A percentile compares a stretch with the other conserved stretches of the same genome.
Evolutionary conservation across 2,888 invertebrate genomes (phyloP).

Genomic region (Schizotus pectinicornis): DNA sequence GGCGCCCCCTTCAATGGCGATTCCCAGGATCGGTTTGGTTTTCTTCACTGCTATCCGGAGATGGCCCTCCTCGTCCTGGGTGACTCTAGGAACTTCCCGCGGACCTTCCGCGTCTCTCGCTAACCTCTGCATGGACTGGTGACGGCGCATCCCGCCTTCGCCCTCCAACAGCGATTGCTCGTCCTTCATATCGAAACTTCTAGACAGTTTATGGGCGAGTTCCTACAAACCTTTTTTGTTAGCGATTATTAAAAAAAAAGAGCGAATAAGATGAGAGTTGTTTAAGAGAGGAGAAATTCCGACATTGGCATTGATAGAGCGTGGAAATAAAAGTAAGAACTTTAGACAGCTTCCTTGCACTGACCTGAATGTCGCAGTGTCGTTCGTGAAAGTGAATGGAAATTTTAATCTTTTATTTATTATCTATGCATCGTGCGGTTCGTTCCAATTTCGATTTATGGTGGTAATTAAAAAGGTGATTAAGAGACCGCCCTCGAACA

Average conservation of each 20-base stretch:
- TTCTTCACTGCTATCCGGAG: conserved; percentile 89
- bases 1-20: conserved; percentile 96
- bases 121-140: conserved; percentile 79
- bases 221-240: conserved; percentile 64
- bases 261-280: conserved; percentile 4
- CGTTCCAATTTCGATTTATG: too few relatives aligned
- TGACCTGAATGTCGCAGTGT: conserved; percentile 8
- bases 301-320: conserved; percentile 3
- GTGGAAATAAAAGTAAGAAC: conserved; percentile 4
- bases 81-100: conserved; percentile 69
- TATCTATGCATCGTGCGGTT: too few relatives aligned
- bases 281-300: conserved; percentile 6
- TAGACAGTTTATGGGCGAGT: conserved; percentile 84
- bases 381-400: conserved; percentile 10
- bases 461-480: too few relatives aligned
- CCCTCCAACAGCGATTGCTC: conserved; percentile 76
- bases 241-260: too few relatives aligned
- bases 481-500: too few relatives aligned
- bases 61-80: conserved; percentile 86
- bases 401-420: not conserved
- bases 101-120: conserved; percentile 62
- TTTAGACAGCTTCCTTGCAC: not conserved
- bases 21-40: conserved; percentile 92
- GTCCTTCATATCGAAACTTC: conserved; percentile 90
- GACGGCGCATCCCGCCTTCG: conserved; percentile 68